Evolutionary conservation across 2,113 vertebrate species (phyloP), one percentile per base, ranked within the genome.

Genomic region (Sisor rabdophorus): DNA sequence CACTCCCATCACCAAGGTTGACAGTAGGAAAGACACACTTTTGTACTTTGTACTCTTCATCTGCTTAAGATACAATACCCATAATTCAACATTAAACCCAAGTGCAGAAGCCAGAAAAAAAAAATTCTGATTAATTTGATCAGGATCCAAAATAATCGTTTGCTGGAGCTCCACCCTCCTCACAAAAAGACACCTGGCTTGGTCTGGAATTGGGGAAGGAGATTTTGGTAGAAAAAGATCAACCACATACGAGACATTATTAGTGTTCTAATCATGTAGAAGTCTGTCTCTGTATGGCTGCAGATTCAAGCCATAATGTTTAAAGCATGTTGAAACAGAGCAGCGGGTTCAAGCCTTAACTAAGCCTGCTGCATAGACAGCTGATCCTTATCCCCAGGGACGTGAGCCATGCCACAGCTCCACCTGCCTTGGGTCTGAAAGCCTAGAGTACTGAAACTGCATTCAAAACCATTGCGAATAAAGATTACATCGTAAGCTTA

Each of bases 331-430:
- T 30, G 30, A 86, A 83, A 79, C 61, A 68, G 79, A 83, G 85
- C 80, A 70, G 75, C 75, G 74, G 84, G 81, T 68, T 77, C 73
- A 60, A 74, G 73, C 79, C 40, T 79, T 47, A 73, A 73, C 73
- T 78, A 61, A 76, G 74, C 78, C 64, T 73, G 61, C 77, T 50
- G 68, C 76, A 69, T 19, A 54, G 76, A 83, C 87, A 89, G 88
- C 84, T 84, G 86, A 87, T 81, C 80, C 82, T 64, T 48, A 72
- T 82, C 84, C 61, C 70, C 20, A 10, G 82, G 85, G 83, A 73
- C 79, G 10, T 69, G 78, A 73, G 52, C 63, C 17, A 78, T 65
- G 59, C 40, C 56, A 76, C 74, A 79, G 74, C 68, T 82, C 48
- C 84, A 88, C 85, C 82, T 86, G 86, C 81, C 80, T 11, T 28